phyloP scores from a whole-genome alignment of 2,797 vertebrate genomes.

The Oryzias dopingdopingensis region DNA sequence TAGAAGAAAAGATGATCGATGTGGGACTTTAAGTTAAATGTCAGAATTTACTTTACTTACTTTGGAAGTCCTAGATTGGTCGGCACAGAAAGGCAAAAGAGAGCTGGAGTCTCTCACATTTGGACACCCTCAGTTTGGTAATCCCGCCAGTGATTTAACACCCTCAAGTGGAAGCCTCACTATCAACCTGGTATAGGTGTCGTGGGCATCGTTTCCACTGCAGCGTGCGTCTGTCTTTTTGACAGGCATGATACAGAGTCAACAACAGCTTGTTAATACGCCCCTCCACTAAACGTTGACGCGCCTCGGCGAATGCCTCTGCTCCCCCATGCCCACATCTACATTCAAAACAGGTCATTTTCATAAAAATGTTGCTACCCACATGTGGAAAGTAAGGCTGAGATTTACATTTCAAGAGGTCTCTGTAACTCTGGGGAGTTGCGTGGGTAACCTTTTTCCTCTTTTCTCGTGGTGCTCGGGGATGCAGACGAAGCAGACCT shows the following conservation, averaged over 20 bases:
- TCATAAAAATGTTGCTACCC: conserved; percentile 65
- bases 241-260: conserved; percentile 51
- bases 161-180: conserved; percentile 20
- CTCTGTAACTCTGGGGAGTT: conserved; percentile 49
- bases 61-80: too few relatives aligned
- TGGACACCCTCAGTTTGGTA: conserved; percentile 47
- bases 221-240: conserved; percentile 48
- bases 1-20: too few relatives aligned
- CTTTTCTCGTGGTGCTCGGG: conserved; percentile 17
- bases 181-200: conserved; percentile 39
- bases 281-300: conserved; percentile 43
- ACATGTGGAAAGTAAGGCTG: conserved; percentile 45
- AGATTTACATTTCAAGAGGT: conserved; percentile 70
- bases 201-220: conserved; percentile 34
- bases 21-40: too few relatives aligned
- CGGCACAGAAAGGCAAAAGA: too few relatives aligned
- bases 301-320: conserved; percentile 38
- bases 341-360: conserved; percentile 71
- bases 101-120: too few relatives aligned
- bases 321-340: conserved; percentile 47
- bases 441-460: conserved; percentile 56
- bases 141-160: conserved; percentile 47
- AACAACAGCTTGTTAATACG: conserved; percentile 61
- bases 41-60: too few relatives aligned
- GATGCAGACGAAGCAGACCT: conserved; percentile 24